Base-by-base conservation (phyloP, 2,888 invertebrate species). In the Cantharis rufa region DNA sequence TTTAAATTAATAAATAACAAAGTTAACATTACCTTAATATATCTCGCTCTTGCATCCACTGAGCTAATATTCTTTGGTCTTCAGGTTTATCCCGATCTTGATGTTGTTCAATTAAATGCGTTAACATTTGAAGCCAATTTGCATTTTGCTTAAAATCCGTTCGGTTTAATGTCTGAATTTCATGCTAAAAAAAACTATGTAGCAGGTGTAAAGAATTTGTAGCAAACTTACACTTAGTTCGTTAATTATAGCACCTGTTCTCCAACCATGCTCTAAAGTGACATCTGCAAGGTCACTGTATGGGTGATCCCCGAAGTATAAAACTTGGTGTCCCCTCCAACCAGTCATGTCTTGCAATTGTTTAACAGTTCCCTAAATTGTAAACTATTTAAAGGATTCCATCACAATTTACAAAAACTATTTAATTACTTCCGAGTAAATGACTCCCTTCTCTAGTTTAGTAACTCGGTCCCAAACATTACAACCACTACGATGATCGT, bases 221-320 rank as follows among this genome's bases (percentile, higher is more conserved):
- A 71, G 27, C 18, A 32, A 32, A 70, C 89, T 88, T 87, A 97
- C 97, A 83, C 94, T 94, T 63, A 99, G 89, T 89, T 99, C 99
- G 82, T 95, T 96, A 80, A 99, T 98, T 80, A 99, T 98, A 61
- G 98, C 98, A 0, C 98, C 98, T 3, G 99, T 99, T 82, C 98
- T 92, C 98, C 98, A 98, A 70, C 98, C 98, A 88, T 98, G 97
- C 86, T 97, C 95, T 48, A 98, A 89, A 0, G 98, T 98, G 62
- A 98, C 97, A 90, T 98, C 98, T 10, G 98, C 98, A 76, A 99
- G 91, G 89, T 99, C 99, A 84, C 94, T 96, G 89, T 98, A 98
- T 0, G 98, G 98, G 89, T 99, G 99, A 89, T 99, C 99, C 0
- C 99, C 98, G 89, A 98, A 98, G 89, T 99, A 99, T 18, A 99